A percentile compares a stretch with the other conserved stretches of the same genome.
Conservation (phyloP, 2,888 invertebrate genomes). For the Andricus curvator region DNA sequence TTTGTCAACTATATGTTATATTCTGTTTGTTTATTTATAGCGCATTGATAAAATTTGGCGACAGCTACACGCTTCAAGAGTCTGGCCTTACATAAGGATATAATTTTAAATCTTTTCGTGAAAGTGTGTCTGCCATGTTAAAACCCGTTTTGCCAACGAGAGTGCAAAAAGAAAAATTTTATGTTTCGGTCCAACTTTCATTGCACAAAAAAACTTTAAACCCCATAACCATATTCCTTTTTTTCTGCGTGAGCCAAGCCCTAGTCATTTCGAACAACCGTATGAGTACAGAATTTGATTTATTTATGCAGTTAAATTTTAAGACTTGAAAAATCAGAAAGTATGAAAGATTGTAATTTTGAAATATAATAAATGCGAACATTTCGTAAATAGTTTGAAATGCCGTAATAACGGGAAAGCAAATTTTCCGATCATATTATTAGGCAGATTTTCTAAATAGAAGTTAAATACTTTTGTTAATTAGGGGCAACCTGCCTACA, state of each 20-base stretch:
- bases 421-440: neutral
- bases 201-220: neutral
- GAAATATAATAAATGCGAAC: too few relatives aligned
- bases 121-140: constrained; percentile 23
- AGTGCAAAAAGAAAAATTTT: constrained; percentile 14
- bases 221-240: neutral
- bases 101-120: constrained; percentile 24
- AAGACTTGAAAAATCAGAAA: neutral
- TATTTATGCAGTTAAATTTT: neutral
- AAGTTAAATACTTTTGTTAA: too few relatives aligned
- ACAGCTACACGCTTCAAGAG: neutral
- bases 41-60: constrained; percentile 11
- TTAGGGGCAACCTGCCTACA: too few relatives aligned
- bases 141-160: constrained; percentile 8
- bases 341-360: too few relatives aligned
- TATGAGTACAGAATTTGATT: neutral
- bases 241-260: neutral
- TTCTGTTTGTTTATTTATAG: neutral
- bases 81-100: constrained; percentile 15
- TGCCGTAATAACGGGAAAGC: too few relatives aligned
- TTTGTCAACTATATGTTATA: neutral
- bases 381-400: too few relatives aligned
- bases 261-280: too few relatives aligned
- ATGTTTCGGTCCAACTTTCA: constrained; percentile 25
- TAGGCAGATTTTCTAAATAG: neutral